Base-by-base conservation (phyloP, 1,140 invertebrate species). In the Drosophila nasuta region DNA sequence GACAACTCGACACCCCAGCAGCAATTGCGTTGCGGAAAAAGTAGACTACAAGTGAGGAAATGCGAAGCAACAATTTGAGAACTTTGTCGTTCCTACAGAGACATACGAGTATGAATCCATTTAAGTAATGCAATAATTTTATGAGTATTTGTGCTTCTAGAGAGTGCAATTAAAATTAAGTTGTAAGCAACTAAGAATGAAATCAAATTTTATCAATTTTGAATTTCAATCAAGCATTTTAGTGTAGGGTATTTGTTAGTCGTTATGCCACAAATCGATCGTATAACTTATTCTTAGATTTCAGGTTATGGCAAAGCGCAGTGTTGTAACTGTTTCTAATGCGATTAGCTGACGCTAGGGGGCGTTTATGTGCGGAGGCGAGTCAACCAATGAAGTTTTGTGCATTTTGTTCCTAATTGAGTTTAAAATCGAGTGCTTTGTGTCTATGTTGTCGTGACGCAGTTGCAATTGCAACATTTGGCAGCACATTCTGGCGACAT, bases 401-500 rank as follows among this genome's bases (percentile, higher is more conserved):
- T 15, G 20, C 35, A 52, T 48, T 67, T 67, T 38, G 52, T 28
- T 11, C 17, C 54, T 58, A 67, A 67, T 67, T 67, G 17, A 38
- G 43, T 11, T 49, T 13, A 8, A 59, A 59, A 67, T 28, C 43
- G 25, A 20, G 38, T 30, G 11, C 11, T 6, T 41, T 17, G 10
- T 43, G 54, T 49, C 43, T n/a, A 7, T 48, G 43, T 3, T 13
- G 56, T 30, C 20, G 35, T 8, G 20, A 25, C 20, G 13, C 30
- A 15, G 46, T 10, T 51, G 46, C 59, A 52, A 38, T 54, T 58
- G 54, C 54, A 71, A 51, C 57, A 67, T 62, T 77, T 67, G 62
- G 49, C 69, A 77, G 74, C 69, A 48, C n/a, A 73, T 59, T 72
- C 69, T 66, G 57, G 51, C 74, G 69, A 66, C 69, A 77, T 77